Conservation (phyloP, 2,797 vertebrate species). For the Anabacerthia variegaticeps region DNA sequence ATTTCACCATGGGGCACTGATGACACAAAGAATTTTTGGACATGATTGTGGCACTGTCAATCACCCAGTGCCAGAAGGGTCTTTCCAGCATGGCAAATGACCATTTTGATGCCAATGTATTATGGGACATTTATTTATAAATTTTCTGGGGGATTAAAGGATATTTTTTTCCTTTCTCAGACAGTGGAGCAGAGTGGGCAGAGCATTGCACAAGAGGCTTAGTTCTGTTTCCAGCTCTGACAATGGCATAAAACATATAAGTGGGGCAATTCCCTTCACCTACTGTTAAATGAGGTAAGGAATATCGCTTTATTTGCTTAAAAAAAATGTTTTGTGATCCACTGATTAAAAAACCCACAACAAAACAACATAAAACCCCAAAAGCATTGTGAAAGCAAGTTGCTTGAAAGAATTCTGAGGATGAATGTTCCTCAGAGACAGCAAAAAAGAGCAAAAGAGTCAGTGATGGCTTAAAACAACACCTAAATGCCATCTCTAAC, state of each 20-base stretch:
- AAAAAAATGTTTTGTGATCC: not conserved
- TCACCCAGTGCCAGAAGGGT: not conserved
- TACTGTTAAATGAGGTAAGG: not conserved
- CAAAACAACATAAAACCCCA: not conserved
- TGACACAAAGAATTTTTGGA: not conserved
- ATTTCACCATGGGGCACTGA: accelerated
- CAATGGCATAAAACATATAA: not conserved
- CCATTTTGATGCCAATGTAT: not conserved
- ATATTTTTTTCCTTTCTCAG: not conserved
- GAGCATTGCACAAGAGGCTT: not conserved
- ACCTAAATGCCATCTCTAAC: not conserved
- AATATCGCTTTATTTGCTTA: not conserved
- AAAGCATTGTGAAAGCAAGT: not conserved
- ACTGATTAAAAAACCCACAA: not conserved
- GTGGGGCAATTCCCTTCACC: not conserved
- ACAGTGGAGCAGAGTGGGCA: not conserved
- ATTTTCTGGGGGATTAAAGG: not conserved
- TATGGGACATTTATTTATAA: not conserved
- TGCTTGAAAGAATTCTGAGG: not conserved
- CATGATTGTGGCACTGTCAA: not conserved
- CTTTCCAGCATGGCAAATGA: not conserved
- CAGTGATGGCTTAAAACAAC: not conserved
- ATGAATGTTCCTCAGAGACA: not conserved
- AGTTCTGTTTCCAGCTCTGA: not conserved
- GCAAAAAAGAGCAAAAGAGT: not conserved